phyloP scores from a whole-genome alignment of 1,140 invertebrate genomes.

The Sarcophaga peregrina region DNA sequence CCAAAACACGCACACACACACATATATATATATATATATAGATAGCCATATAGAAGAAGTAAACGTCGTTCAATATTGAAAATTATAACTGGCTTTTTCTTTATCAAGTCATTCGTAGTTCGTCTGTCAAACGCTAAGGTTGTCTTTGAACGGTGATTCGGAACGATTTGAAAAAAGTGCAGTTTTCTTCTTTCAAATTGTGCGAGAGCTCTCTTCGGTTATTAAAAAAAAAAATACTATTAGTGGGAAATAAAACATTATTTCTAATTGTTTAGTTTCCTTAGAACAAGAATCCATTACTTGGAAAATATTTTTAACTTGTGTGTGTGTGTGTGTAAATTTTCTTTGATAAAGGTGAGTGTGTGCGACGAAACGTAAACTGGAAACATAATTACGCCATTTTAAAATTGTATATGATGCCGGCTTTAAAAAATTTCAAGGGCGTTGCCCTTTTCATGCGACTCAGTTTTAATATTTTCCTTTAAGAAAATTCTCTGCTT shows the following conservation, averaged over 20 bases:
- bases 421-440: neutral
- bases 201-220: neutral
- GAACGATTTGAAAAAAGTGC: neutral
- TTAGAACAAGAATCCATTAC: too few species aligned
- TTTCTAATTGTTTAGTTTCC: too few species aligned
- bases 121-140: conserved; percentile 57
- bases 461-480: too few species aligned
- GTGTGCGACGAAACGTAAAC: neutral
- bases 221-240: too few species aligned
- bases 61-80: conserved; percentile 52
- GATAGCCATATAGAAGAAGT: neutral
- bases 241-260: too few species aligned
- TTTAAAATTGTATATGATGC: neutral
- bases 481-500: too few species aligned
- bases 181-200: conserved; percentile 4
- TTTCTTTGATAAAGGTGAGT: neutral
- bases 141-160: conserved; percentile 39
- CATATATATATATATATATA: neutral
- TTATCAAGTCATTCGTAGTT: conserved; percentile 58
- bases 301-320: neutral
- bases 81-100: conserved; percentile 62
- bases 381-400: neutral
- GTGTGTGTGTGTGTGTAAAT: neutral
- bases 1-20: conserved; percentile 10
- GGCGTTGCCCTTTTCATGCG: neutral